A percentile compares a stretch with the other conserved stretches of the same genome.
These are phyloP conservation scores for Marasmarcha lunaedactyla DNA, from an alignment of 2,888 invertebrate species.

Conservation along the genomic window DNA sequence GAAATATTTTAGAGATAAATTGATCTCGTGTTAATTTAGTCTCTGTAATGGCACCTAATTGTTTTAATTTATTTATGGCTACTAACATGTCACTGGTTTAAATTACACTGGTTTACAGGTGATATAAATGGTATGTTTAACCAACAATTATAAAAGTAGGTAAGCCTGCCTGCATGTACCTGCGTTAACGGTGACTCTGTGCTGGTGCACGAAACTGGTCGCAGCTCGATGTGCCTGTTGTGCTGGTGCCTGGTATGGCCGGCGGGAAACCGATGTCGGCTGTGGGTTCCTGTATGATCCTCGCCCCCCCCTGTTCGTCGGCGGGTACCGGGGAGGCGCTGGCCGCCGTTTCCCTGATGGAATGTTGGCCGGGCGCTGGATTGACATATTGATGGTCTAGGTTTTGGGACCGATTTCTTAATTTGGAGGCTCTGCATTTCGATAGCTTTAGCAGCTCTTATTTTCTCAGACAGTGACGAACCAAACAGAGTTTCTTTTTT, in stretches of 20 bases:
- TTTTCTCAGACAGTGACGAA: background rate
- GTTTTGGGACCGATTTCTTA: background rate
- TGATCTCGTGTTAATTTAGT: background rate
- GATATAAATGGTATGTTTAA: background rate
- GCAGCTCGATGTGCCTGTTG: too few relatives aligned
- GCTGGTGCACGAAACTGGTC: background rate
- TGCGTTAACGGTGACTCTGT: too few relatives aligned
- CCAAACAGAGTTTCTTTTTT: too few relatives aligned
- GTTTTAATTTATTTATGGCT: background rate
- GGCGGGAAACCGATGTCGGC: too few relatives aligned
- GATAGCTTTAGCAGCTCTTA: too few relatives aligned
- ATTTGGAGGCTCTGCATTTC: conserved; percentile 1
- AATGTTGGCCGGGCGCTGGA: background rate
- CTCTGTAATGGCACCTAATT: background rate
- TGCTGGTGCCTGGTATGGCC: too few relatives aligned
- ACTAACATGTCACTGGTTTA: background rate
- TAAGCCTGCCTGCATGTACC: too few relatives aligned
- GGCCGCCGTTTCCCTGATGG: conserved; percentile 5
- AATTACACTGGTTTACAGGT: background rate
- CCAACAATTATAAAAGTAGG: too few relatives aligned
- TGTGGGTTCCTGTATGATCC: background rate
- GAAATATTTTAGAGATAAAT: conserved; percentile 3
- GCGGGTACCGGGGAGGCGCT: conserved; percentile 1
- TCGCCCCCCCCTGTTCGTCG: conserved; percentile 2
- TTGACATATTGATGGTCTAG: background rate